A percentile compares a stretch with the other conserved stretches of the same genome.
Conservation (phyloP, 1,140 invertebrate species). For the Eubasilissa regina region DNA sequence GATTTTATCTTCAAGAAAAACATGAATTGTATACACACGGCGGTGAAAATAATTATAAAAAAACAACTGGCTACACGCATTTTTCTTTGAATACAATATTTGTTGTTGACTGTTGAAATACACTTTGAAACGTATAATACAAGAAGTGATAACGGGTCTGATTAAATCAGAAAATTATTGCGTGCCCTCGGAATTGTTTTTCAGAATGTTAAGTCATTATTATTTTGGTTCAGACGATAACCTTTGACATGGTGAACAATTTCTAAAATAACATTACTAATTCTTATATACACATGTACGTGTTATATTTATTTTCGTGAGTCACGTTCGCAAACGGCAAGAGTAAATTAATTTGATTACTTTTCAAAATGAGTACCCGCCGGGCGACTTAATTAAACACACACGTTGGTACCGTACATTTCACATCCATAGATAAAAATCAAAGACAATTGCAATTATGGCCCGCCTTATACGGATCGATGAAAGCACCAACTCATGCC, state of each 20-base stretch:
- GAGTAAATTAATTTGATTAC: background rate
- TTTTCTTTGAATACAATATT: background rate
- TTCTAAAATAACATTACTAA: background rate
- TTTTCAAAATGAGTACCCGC: background rate
- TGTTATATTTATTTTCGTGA: too few relatives aligned
- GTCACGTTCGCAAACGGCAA: background rate
- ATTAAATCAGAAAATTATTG: background rate
- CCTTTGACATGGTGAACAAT: background rate
- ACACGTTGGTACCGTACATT: background rate
- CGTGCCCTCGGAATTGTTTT: background rate
- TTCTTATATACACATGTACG: background rate
- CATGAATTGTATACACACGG: too few relatives aligned
- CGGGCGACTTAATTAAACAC: slow-evolving; percentile 15
- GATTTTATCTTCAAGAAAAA: too few relatives aligned
- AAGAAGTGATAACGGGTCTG: background rate
- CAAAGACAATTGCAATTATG: slow-evolving; percentile 13
- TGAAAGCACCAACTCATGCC: background rate
- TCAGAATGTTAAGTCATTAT: background rate
- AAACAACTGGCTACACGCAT: background rate
- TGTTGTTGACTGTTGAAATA: background rate
- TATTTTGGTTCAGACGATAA: background rate
- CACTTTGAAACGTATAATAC: background rate
- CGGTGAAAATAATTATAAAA: background rate
- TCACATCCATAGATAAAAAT: slow-evolving; percentile 9
- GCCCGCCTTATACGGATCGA: background rate